These are phyloP conservation scores for Drosophila ficusphila DNA, from an alignment of 1,140 invertebrate genomes.

Conservation along the genomic window DNA sequence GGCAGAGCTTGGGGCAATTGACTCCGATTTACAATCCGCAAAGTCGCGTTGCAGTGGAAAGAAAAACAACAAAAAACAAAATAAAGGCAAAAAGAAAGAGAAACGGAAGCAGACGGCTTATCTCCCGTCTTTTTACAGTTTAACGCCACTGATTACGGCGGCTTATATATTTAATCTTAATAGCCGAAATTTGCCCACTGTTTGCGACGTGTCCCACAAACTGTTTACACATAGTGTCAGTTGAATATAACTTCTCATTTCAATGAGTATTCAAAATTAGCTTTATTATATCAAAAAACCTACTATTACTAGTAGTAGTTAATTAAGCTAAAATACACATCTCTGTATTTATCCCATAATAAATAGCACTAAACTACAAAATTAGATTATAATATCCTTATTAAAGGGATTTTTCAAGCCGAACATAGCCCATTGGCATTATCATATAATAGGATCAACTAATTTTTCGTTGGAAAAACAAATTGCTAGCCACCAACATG, in stretches of 20 bases:
- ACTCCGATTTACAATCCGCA: slow-evolving; percentile 62
- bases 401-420: not conserved
- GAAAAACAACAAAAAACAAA: slow-evolving; percentile 29
- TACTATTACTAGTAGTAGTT: no score
- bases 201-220: slow-evolving; percentile 5
- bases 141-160: slow-evolving; percentile 42
- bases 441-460: slow-evolving; percentile 9
- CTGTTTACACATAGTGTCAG: not conserved
- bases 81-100: slow-evolving; percentile 10
- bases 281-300: not conserved
- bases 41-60: slow-evolving; percentile 36
- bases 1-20: slow-evolving; percentile 62
- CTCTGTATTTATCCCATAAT: no score
- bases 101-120: slow-evolving; percentile 33
- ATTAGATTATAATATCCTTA: not conserved
- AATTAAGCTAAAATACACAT: no score
- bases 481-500: not conserved
- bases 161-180: slow-evolving; percentile 36
- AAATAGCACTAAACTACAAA: not conserved
- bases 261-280: not conserved
- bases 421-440: not conserved
- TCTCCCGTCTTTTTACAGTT: slow-evolving; percentile 39
- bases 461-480: not conserved
- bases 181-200: slow-evolving; percentile 27
- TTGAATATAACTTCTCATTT: not conserved